Evolutionary conservation across 2,113 vertebrate species (phyloP).

Genomic region (Eulemur rufifrons): DNA sequence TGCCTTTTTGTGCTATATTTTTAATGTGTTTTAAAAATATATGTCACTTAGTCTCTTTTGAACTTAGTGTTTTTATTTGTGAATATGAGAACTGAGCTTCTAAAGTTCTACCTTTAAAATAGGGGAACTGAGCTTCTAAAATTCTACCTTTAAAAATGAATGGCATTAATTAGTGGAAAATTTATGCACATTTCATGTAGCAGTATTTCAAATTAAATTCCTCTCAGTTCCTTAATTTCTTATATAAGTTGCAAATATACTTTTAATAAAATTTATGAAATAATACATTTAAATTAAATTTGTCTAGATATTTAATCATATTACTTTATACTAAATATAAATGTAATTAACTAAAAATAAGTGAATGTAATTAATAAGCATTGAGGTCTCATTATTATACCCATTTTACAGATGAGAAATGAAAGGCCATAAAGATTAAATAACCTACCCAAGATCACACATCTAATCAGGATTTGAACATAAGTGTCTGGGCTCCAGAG

Average conservation of each 20-base stretch:
- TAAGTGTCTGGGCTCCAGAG: neutral
- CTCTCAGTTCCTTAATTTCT: neutral
- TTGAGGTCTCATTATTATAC: neutral
- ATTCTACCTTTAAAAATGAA: neutral
- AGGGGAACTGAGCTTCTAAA: neutral
- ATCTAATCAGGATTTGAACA: neutral
- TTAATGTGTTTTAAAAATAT: conserved; percentile 35
- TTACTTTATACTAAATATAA: neutral
- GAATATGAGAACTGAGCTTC: neutral
- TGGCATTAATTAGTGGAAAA: neutral
- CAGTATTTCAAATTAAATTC: neutral
- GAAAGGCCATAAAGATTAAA: neutral
- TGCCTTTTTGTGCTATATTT: neutral
- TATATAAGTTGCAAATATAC: neutral
- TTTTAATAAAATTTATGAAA: conserved; percentile 28
- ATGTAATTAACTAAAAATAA: neutral
- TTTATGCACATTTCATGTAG: neutral
- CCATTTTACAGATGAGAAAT: neutral
- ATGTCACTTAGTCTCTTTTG: neutral
- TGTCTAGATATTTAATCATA: neutral
- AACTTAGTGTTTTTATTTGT: neutral
- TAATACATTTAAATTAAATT: neutral
- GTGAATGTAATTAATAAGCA: neutral
- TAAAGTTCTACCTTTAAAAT: conserved; percentile 3
- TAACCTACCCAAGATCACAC: neutral